Conservation (phyloP, 2,113 vertebrate species). For the Lampris megalopsis region DNA sequence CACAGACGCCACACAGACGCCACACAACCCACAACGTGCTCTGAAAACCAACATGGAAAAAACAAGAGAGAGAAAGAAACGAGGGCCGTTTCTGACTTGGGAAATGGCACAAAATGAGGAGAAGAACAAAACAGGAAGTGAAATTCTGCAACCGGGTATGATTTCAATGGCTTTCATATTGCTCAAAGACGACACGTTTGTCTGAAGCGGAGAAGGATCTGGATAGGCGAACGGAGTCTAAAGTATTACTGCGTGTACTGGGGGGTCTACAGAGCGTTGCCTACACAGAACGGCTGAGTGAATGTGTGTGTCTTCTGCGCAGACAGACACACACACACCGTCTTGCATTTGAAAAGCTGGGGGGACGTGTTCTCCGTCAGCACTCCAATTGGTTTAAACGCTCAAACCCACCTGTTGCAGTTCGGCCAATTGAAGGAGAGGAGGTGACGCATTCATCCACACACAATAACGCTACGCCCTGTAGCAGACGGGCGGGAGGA, state of each 20-base stretch:
- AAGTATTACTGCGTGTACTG: not conserved
- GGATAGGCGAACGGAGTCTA: not conserved
- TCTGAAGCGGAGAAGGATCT: no score
- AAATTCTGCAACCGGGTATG: not conserved
- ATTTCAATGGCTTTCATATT: not conserved
- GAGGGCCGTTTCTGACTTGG: no score
- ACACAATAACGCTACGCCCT: slow-evolving; percentile 28
- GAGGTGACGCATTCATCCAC: not conserved
- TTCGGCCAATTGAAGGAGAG: slow-evolving; percentile 37
- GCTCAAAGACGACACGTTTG: not conserved
- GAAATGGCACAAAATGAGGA: not conserved
- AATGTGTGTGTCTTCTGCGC: slow-evolving; percentile 8
- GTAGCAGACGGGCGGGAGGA: slow-evolving; percentile 12
- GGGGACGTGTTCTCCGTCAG: not conserved
- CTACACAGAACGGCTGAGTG: not conserved
- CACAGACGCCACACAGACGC: no score
- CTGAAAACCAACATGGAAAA: no score
- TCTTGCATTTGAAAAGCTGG: no score
- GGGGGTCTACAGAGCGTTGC: not conserved
- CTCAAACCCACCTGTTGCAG: not conserved
- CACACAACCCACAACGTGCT: no score
- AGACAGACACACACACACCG: no score
- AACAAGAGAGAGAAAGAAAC: no score
- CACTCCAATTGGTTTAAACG: slow-evolving; percentile 34
- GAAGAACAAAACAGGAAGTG: not conserved